Evolutionary conservation across 2,797 vertebrate species (phyloP), one percentile per base, ranked within the genome.

Genomic region (Numenius phaeopus): DNA sequence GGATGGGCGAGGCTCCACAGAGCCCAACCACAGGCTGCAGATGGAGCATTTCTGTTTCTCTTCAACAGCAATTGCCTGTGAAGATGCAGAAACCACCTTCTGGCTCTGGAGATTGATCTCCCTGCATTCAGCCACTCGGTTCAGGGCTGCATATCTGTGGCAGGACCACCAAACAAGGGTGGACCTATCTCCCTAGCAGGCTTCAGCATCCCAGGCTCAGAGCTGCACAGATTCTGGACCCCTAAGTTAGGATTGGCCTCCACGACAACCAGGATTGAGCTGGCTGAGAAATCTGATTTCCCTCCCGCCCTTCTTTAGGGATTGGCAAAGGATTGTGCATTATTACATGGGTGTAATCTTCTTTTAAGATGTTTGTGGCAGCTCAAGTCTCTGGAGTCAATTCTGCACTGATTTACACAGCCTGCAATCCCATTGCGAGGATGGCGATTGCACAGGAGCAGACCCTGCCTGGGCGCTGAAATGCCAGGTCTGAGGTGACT

Each of bases 301-400:
- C 9, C 18, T 32, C 27, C 64, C 1, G 1, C 69, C n/a, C 80
- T 82, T 86, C 92, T 90, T 76, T 85, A 92, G 95, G 94, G 96
- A 97, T 97, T 97, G 96, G 52, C 77, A 93, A 90, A 94, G 96
- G 97, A 97, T 97, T 97, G 96, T 72, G 49, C 5, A 5, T 95
- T 97, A 97, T 97, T 97, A 96, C 96, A 97, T 94, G 91, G 77
- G 59, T 90, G 83, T 97, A 97, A 97, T 97, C 95, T 96, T 96
- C 96, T 97, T 97, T 94, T 86, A 95, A 97, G 94, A 96, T 96
- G 96, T 93, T 97, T 1, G 26, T 96, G 88, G 93, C 85, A 97
- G 89, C 94, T 97, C 94, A 97, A 90, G 93, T 87, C 94, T 93
- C 89, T 0, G 19, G 91, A 95, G 94, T 96, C 92, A 96, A 92